Conservation (phyloP, 2,797 vertebrate genomes). For the Scleropages formosus region DNA sequence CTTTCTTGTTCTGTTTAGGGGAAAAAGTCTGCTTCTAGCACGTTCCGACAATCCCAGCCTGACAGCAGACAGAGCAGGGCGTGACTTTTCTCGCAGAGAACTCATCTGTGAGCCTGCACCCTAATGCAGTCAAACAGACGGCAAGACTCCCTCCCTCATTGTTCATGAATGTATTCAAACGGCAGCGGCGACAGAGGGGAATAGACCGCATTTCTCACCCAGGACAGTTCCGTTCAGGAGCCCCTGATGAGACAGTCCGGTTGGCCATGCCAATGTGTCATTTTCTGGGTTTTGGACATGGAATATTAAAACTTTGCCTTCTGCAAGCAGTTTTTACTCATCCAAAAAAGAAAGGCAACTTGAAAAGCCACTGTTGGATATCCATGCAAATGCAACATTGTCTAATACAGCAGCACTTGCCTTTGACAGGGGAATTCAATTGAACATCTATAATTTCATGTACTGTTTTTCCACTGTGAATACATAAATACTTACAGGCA, state of each 20-base stretch:
- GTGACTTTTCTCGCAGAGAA: too few species aligned
- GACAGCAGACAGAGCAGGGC: slow-evolving; percentile 14
- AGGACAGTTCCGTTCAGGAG: slow-evolving; percentile 5
- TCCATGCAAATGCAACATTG: slow-evolving; percentile 15
- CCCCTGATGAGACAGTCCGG: slow-evolving; percentile 14
- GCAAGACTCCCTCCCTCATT: slow-evolving; percentile 1
- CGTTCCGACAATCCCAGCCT: neutral
- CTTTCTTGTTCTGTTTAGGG: slow-evolving; percentile 1
- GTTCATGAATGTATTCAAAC: slow-evolving; percentile 27
- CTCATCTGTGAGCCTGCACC: neutral
- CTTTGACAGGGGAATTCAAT: slow-evolving; percentile 4
- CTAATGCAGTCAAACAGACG: neutral
- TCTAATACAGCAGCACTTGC: neutral
- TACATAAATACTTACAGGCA: neutral
- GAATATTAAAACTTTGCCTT: slow-evolving; percentile 24
- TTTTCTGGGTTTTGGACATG: neutral
- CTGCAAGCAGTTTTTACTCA: neutral
- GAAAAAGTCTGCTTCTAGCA: neutral
- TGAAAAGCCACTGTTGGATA: slow-evolving; percentile 12
- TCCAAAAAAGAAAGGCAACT: slow-evolving; percentile 3
- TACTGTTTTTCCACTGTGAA: neutral
- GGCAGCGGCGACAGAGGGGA: slow-evolving; percentile 8
- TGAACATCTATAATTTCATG: slow-evolving; percentile 11
- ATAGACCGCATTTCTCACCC: slow-evolving; percentile 18
- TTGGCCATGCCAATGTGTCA: slow-evolving; percentile 14